Percentiles rank a stretch among this genome's conserved stretches.
These are phyloP conservation scores for Anabas testudineus DNA, from an alignment of 2,797 vertebrate species.

Conservation along the genomic window DNA sequence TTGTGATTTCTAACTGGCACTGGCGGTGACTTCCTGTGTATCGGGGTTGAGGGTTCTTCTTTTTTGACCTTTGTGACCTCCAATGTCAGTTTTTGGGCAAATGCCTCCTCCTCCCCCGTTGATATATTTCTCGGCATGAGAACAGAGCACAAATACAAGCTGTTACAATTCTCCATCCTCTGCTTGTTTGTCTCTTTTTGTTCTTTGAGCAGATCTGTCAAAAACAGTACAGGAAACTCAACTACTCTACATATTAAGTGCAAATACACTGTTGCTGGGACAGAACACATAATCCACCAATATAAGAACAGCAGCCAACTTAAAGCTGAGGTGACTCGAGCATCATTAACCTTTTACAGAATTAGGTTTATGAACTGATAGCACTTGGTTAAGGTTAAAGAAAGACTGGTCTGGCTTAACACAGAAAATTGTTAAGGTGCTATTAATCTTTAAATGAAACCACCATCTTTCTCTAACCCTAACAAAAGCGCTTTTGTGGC, in stretches of 20 bases:
- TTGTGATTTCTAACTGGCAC: slow-evolving; percentile 76
- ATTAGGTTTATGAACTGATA: too few species aligned
- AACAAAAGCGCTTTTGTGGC: too few species aligned
- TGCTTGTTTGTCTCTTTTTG: slow-evolving; percentile 77
- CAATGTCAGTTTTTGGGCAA: slow-evolving; percentile 68
- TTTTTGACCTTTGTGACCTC: slow-evolving; percentile 71
- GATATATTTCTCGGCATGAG: slow-evolving; percentile 77
- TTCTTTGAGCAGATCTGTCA: slow-evolving; percentile 40
- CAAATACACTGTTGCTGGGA: slow-evolving; percentile 49
- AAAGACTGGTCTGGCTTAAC: too few species aligned
- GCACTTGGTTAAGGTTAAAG: too few species aligned
- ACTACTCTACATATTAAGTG: slow-evolving; percentile 1
- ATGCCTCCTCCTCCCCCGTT: slow-evolving; percentile 43
- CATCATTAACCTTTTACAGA: too few species aligned
- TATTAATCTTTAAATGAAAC: too few species aligned
- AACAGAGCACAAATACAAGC: slow-evolving; percentile 85
- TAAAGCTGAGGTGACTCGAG: not conserved
- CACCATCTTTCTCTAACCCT: too few species aligned
- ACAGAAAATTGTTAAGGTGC: too few species aligned
- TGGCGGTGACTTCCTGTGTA: slow-evolving; percentile 68
- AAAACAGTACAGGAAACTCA: not conserved
- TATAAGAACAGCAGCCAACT: slow-evolving; percentile 9
- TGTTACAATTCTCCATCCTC: slow-evolving; percentile 78
- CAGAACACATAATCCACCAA: slow-evolving; percentile 36
- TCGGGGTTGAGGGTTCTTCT: slow-evolving; percentile 30